phyloP scores from a whole-genome alignment of 2,113 vertebrate species.

The Ctenomys sociabilis region DNA sequence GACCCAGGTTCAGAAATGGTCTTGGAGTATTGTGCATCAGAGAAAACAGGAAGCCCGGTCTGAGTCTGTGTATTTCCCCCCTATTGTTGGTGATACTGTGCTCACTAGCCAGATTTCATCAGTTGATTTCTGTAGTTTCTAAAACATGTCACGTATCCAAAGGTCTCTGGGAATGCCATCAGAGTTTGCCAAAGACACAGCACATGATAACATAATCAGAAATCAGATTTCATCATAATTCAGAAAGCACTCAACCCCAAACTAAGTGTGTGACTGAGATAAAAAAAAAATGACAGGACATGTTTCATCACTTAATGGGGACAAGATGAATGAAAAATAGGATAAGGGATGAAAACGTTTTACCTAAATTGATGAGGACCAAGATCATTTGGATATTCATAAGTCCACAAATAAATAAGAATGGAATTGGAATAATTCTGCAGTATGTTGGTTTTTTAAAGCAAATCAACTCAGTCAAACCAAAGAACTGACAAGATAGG shows the following conservation, averaged over 20 bases:
- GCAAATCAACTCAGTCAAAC: background rate
- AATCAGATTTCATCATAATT: conserved; percentile 16
- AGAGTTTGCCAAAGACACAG: conserved; percentile 17
- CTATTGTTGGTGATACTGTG: background rate
- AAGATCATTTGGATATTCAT: background rate
- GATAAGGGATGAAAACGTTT: background rate
- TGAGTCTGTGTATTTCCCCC: background rate
- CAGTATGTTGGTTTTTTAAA: background rate
- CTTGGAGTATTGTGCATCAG: background rate
- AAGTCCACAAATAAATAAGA: conserved; percentile 5
- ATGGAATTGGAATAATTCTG: background rate
- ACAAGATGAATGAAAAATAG: conserved; percentile 33
- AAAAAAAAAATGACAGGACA: conserved; percentile 22
- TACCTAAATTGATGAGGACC: background rate
- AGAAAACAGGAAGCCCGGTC: background rate
- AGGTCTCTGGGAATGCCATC: background rate
- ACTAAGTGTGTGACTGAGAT: conserved; percentile 13
- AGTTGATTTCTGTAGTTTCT: conserved; percentile 6
- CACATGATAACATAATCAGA: conserved; percentile 37
- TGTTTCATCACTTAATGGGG: background rate
- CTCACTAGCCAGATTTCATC: conserved; percentile 11
- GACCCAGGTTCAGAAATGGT: background rate
- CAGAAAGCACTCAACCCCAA: background rate
- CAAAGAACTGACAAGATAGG: background rate
- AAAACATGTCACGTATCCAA: background rate